phyloP scores from a whole-genome alignment of 2,888 invertebrate species.

The Allophyes oxyacanthae region DNA sequence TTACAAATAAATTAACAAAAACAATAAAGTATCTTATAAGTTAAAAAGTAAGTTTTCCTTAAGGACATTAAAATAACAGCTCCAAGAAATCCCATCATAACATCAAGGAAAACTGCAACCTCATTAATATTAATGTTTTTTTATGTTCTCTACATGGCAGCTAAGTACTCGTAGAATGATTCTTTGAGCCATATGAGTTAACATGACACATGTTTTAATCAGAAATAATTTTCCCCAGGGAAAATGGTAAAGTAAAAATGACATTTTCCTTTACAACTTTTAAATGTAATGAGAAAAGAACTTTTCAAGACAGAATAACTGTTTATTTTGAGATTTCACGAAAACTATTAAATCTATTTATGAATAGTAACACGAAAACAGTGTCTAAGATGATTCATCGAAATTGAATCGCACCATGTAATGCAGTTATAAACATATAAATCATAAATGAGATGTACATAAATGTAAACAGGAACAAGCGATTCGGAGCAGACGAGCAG shows the following conservation, averaged over 20 bases:
- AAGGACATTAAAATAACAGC: not conserved
- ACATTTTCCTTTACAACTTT: not conserved
- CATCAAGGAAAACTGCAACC: slow-evolving; percentile 16
- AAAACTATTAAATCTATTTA: not conserved
- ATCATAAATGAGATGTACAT: slow-evolving; percentile 56
- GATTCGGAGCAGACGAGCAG: slow-evolving; percentile 47
- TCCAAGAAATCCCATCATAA: slow-evolving; percentile 16
- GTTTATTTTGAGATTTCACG: not conserved
- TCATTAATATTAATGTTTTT: slow-evolving; percentile 1
- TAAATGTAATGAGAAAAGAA: too few species aligned
- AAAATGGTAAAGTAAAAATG: slow-evolving; percentile 2
- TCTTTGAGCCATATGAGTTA: slow-evolving; percentile 5
- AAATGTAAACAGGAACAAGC: slow-evolving; percentile 54
- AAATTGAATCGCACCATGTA: slow-evolving; percentile 7
- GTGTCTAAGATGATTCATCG: not conserved
- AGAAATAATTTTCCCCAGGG: not conserved
- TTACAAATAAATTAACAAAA: too few species aligned
- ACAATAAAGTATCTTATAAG: too few species aligned
- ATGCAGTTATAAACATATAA: slow-evolving; percentile 52
- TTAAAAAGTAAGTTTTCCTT: too few species aligned
- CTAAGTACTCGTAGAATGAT: slow-evolving; percentile 1
- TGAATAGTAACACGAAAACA: not conserved
- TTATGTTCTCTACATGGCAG: slow-evolving; percentile 16
- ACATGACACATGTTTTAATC: slow-evolving; percentile 15
- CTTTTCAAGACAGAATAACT: not conserved